phyloP scores from a whole-genome alignment of 2,797 vertebrate genomes.

The Phalloptychus januarius region DNA sequence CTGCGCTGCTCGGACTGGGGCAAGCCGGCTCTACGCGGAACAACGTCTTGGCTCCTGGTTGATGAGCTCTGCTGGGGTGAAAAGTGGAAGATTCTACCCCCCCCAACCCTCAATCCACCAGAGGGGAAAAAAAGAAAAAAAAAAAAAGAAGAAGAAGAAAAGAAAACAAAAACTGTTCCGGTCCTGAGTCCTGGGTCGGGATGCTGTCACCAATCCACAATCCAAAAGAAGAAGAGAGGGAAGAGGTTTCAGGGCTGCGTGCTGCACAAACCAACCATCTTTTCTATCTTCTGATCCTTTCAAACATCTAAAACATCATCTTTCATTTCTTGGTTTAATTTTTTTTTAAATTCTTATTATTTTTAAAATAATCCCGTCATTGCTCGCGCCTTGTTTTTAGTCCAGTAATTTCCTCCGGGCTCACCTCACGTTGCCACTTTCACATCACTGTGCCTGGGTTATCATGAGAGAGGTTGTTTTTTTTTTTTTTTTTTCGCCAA shows the following conservation, averaged over 20 bases:
- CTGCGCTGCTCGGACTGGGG: constrained; percentile 79
- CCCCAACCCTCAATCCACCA: constrained; percentile 38
- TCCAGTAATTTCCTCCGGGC: constrained; percentile 67
- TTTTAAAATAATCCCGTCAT: constrained; percentile 81
- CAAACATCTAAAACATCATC: constrained; percentile 24
- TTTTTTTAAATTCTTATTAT: background rate
- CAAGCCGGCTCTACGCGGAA: constrained; percentile 75
- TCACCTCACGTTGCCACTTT: constrained; percentile 88
- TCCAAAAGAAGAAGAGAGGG: constrained; percentile 47
- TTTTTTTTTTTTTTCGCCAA: constrained; percentile 64
- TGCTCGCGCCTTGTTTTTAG: constrained; percentile 55
- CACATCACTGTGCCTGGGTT: constrained; percentile 87
- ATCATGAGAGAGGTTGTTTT: constrained; percentile 46
- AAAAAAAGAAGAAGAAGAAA: too few relatives aligned
- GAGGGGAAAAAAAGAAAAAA: background rate
- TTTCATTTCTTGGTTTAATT: constrained; percentile 1
- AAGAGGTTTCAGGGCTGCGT: constrained; percentile 47
- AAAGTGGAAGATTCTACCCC: constrained; percentile 41
- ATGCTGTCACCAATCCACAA: constrained; percentile 70
- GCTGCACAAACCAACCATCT: constrained; percentile 40
- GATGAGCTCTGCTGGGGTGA: constrained; percentile 54
- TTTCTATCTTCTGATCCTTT: constrained; percentile 38
- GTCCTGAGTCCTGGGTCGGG: constrained; percentile 46
- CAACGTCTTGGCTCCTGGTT: constrained; percentile 80
- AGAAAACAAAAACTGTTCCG: constrained; percentile 2